phyloP scores from a whole-genome alignment of 2,797 vertebrate genomes.

The Acipenser oxyrinchus region DNA sequence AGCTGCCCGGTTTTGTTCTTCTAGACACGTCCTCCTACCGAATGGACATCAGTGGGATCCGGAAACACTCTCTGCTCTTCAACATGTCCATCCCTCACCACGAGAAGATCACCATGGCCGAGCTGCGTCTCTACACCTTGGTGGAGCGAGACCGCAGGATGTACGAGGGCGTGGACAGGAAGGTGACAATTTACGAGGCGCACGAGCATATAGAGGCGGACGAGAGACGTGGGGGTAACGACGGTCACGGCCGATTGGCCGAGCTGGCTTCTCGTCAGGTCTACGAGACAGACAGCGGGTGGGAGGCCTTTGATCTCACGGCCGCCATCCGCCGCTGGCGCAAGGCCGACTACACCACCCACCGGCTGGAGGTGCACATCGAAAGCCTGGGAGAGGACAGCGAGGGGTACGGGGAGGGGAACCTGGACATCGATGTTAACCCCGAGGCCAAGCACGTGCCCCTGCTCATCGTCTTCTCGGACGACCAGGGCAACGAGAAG shows the following conservation, averaged over 20 bases:
- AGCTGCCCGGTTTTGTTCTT: constrained; percentile 28
- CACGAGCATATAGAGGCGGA: constrained; percentile 43
- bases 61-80: constrained; percentile 77
- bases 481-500: constrained; percentile 66
- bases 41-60: constrained; percentile 47
- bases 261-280: constrained; percentile 68
- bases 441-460: constrained; percentile 67
- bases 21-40: constrained; percentile 69
- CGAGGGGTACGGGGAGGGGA: constrained; percentile 30
- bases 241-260: constrained; percentile 38
- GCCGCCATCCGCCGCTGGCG: constrained; percentile 67
- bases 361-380: constrained; percentile 73
- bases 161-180: constrained; percentile 57
- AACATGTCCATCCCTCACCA: constrained; percentile 81
- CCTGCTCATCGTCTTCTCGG: constrained; percentile 82
- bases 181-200: constrained; percentile 76
- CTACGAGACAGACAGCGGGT: constrained; percentile 66
- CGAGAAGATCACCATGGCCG: constrained; percentile 73
- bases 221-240: constrained; percentile 35
- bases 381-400: constrained; percentile 43
- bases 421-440: constrained; percentile 65
- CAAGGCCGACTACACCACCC: constrained; percentile 55
- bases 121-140: constrained; percentile 78
- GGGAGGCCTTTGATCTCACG: constrained; percentile 88
- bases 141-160: constrained; percentile 58